Conservation (phyloP, 2,888 invertebrate genomes). For the Andrena camellia region DNA sequence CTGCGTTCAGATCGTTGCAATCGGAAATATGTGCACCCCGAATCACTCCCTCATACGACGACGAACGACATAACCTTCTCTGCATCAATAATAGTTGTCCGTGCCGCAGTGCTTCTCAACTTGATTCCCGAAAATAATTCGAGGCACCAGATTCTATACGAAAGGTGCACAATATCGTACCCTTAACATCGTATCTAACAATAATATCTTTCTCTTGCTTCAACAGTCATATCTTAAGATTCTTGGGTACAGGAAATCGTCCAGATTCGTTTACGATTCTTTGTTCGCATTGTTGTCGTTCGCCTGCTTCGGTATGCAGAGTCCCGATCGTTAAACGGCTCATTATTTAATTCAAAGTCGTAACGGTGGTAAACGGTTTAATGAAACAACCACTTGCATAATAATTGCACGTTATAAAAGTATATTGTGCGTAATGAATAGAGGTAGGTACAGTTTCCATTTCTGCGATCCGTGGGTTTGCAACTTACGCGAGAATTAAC, state of each 20-base stretch:
- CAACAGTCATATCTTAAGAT: background rate
- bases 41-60: conserved; percentile 63
- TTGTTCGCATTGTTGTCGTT: background rate
- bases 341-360: conserved; percentile 56
- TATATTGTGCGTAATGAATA: conserved; percentile 4
- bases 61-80: conserved; percentile 70
- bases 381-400: conserved; percentile 46
- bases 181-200: background rate
- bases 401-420: conserved; percentile 23
- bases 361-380: conserved; percentile 44
- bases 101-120: conserved; percentile 75
- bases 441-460: conserved; percentile 15
- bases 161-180: background rate
- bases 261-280: background rate
- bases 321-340: conserved; percentile 39
- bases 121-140: background rate
- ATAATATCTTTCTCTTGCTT: background rate
- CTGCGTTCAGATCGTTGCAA: conserved; percentile 60
- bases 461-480: background rate
- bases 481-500: background rate
- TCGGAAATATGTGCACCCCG: conserved; percentile 70
- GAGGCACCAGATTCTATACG: background rate
- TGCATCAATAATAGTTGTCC: conserved; percentile 75
- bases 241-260: background rate
- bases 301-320: conserved; percentile 1